phyloP scores from a whole-genome alignment of 2,888 invertebrate genomes.

The Tachystola acroxantha region DNA sequence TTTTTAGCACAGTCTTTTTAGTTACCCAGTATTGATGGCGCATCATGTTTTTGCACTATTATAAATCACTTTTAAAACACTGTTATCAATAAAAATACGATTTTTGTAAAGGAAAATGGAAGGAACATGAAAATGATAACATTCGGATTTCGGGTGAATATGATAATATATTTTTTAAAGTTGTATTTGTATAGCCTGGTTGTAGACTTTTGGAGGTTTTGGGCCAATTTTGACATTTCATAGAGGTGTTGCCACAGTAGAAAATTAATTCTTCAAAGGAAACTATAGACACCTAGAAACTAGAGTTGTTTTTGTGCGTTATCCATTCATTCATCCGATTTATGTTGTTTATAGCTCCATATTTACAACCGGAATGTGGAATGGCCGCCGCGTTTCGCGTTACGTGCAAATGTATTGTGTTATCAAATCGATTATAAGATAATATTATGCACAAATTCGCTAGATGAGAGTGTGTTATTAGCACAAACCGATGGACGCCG shows the following conservation, averaged over 20 bases:
- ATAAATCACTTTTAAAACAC: conserved; percentile 8
- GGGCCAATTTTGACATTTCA: too few species aligned
- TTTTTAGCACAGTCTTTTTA: conserved; percentile 95
- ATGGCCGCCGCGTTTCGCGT: conserved; percentile 72
- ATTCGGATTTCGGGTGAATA: too few species aligned
- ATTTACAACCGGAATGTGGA: conserved; percentile 75
- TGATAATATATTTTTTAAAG: too few species aligned
- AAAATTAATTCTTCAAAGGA: too few species aligned
- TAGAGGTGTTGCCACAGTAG: too few species aligned
- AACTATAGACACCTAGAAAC: too few species aligned
- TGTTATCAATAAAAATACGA: background rate
- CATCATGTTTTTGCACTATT: conserved; percentile 62
- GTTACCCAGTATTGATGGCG: conserved; percentile 99
- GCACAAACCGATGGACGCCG: conserved; percentile 38
- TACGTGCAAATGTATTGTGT: conserved; percentile 53
- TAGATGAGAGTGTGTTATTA: conserved; percentile 78
- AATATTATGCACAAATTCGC: conserved; percentile 67
- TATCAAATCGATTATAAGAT: conserved; percentile 46
- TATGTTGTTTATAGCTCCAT: conserved; percentile 24
- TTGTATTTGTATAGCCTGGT: too few species aligned
- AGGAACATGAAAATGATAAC: too few species aligned
- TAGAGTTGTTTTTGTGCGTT: too few species aligned
- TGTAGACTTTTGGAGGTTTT: too few species aligned
- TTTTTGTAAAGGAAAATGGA: too few species aligned
- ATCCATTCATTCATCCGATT: too few species aligned